Evolutionary conservation across 64 coral and sea anemone genomes (phyloP).

Genomic region (Dendrophyllia cribrosa): DNA sequence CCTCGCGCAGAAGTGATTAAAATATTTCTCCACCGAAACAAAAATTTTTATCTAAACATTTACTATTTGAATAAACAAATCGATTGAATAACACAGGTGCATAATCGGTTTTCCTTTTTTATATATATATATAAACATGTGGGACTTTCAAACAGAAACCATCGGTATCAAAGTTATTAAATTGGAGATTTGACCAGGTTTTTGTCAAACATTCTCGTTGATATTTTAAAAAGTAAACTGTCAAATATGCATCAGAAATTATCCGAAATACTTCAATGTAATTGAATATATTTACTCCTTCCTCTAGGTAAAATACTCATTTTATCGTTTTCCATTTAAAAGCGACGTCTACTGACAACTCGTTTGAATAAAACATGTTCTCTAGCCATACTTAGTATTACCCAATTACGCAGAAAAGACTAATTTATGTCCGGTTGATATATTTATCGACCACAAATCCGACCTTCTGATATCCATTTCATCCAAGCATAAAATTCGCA

Average conservation of each 20-base stretch:
- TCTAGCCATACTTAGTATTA: background rate
- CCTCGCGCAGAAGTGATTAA: too few relatives aligned
- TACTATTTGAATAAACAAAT: too few relatives aligned
- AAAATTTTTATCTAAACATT: too few relatives aligned
- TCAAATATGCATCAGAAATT: background rate
- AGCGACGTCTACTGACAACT: background rate
- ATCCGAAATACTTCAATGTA: background rate
- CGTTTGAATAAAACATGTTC: background rate
- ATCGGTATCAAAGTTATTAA: too few relatives aligned
- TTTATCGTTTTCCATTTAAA: background rate
- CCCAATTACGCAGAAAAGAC: background rate
- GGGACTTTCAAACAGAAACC: too few relatives aligned
- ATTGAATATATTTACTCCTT: background rate
- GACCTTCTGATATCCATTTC: background rate
- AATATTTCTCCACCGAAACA: too few relatives aligned
- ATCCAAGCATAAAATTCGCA: background rate
- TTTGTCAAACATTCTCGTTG: background rate
- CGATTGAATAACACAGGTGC: too few relatives aligned
- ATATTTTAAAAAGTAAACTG: background rate
- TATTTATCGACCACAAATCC: constrained; percentile 21
- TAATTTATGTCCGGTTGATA: background rate
- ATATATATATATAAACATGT: too few relatives aligned
- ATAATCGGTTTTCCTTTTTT: too few relatives aligned
- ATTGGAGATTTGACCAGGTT: background rate
- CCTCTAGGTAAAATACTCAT: background rate